Evolutionary conservation across 2,113 vertebrate genomes (phyloP), one percentile per base, ranked within the genome.

Genomic region (Cynoglossus semilaevis): DNA sequence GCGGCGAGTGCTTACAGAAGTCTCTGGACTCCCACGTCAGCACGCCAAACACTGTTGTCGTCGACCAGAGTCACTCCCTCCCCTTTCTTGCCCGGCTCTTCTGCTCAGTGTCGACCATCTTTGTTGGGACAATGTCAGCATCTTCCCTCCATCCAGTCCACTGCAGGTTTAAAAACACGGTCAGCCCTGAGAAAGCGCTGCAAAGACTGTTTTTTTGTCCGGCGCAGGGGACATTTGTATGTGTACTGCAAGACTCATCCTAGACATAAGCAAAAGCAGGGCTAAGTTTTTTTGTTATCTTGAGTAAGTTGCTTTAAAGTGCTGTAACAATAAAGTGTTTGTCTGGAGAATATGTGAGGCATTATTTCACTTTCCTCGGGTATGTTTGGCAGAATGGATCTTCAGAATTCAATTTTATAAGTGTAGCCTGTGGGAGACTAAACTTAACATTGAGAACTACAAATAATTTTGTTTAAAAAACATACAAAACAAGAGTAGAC

Each of bases 261-360:
- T 0, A 90, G 93, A 70, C 94, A 96, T 74, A 96, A 96, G 80
- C 94, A 96, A 73, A 90, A 93, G 43, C 88, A 92, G 70, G 82
- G 82, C 9, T 95, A 83, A 89, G 47, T 34, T 52, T n/a, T n/a
- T n/a, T n/a, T n/a, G n/a, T n/a, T n/a, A n/a, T n/a, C n/a, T 52
- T 41, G 9, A 38, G 14, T 12, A 15, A 42, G 37, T 19, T 0
- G 11, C 17, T 3, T 43, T 17, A 43, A 50, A 47, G 15, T 66
- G 53, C 44, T 63, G 3, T 16, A 15, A n/a, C 49, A 87, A 85
- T 87, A 84, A 86, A 84, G 48, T 44, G 40, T 58, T 60, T 63
- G 34, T 29, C n/a, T 62, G 6, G 55, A 63, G 1, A 40, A 2
- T 15, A 8, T 38, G 1, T 1, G 8, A 9, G n/a, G 0, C n/a